These are phyloP conservation scores for Microctonus brassicae DNA, from an alignment of 2,888 invertebrate species.

Conservation along the genomic window DNA sequence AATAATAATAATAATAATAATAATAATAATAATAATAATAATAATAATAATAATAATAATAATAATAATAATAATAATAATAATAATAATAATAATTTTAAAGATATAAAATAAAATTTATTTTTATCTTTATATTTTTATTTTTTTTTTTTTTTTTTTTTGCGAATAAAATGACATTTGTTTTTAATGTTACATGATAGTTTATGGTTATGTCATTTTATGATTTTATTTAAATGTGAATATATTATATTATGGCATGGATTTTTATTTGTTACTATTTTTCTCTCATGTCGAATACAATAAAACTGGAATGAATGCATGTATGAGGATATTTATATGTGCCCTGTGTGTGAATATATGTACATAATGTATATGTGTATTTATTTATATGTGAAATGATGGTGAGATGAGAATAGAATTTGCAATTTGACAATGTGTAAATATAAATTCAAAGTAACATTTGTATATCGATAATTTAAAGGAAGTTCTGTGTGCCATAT, in stretches of 20 bases:
- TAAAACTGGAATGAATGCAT: background rate
- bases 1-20: too few species aligned
- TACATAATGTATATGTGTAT: too few species aligned
- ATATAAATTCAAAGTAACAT: slow-evolving; percentile 21
- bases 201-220: background rate
- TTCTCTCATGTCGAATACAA: background rate
- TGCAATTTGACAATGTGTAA: slow-evolving; percentile 6
- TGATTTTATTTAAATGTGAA: background rate
- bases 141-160: background rate
- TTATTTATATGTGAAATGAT: too few species aligned
- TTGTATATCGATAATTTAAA: slow-evolving; percentile 13
- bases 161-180: too few species aligned
- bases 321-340: too few species aligned
- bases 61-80: too few species aligned
- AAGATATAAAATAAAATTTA: background rate
- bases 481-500: background rate
- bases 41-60: too few species aligned
- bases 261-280: slow-evolving; percentile 19
- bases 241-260: slow-evolving; percentile 39
- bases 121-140: background rate
- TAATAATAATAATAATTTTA: background rate
- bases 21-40: too few species aligned
- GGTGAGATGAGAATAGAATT: slow-evolving; percentile 11
- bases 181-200: background rate
- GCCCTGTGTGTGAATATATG: too few species aligned